Percentiles rank a stretch among this genome's conserved stretches.
phyloP scores from a whole-genome alignment of 37 sponge, comb jelly and placozoan species.

The Ephydatia muelleri region DNA sequence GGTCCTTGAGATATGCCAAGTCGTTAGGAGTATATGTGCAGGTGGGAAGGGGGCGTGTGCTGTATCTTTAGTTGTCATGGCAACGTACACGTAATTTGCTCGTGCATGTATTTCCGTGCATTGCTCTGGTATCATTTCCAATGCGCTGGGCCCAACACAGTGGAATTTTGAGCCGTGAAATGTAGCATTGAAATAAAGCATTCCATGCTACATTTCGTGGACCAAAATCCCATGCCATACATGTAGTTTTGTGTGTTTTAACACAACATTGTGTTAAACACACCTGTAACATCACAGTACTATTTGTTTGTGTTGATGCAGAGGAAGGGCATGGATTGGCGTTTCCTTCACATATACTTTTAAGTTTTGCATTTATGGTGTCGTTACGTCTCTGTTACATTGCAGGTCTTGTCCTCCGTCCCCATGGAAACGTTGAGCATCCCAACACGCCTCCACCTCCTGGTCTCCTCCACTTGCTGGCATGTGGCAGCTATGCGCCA shows the following conservation, averaged over 20 bases:
- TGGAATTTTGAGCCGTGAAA: not conserved
- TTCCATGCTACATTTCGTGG: not conserved
- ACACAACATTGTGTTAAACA: no score
- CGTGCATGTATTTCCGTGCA: not conserved
- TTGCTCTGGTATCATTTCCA: not conserved
- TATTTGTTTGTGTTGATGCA: no score
- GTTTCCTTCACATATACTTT: no score
- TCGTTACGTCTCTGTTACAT: no score
- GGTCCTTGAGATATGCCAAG: not conserved
- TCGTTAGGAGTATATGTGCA: conserved; percentile 12
- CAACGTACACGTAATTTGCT: not conserved
- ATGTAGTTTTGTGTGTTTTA: not conserved
- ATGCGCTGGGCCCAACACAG: not conserved
- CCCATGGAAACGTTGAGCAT: not conserved
- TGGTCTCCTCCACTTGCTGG: not conserved
- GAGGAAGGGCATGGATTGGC: no score
- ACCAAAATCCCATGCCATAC: not conserved
- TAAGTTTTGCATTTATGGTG: no score
- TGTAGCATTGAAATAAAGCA: not conserved
- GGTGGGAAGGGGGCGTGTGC: conserved; percentile 9
- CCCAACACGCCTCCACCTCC: not conserved
- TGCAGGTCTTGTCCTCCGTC: not conserved
- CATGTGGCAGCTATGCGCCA: not conserved
- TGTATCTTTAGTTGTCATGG: not conserved
- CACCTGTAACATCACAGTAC: no score